Percentiles rank a stretch among this genome's conserved stretches.
Evolutionary conservation across 2,113 vertebrate genomes (phyloP).

Genomic region (Abramis brama): DNA sequence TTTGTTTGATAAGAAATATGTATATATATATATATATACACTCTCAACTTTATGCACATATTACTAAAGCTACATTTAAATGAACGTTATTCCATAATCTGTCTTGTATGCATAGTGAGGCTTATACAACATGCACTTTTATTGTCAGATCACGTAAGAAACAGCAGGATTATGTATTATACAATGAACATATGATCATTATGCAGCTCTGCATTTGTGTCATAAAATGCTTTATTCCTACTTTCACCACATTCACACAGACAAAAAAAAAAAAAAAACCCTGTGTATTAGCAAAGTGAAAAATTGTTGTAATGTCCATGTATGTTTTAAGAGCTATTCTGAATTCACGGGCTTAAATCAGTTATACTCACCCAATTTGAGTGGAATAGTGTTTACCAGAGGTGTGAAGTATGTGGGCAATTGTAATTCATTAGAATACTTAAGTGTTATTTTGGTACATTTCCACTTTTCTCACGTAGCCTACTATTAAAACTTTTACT

Average conservation of each 20-base stretch:
- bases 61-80: not conserved
- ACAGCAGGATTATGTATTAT: not conserved
- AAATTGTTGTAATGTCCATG: not conserved
- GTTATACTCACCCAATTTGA: not conserved
- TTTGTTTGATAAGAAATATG: conserved; percentile 60
- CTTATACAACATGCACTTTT: not conserved
- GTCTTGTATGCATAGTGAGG: not conserved
- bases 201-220: not conserved
- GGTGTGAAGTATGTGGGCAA: not conserved
- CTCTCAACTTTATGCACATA: not conserved
- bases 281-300: too few species aligned
- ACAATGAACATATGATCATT: too few species aligned
- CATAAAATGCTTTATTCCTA: not conserved
- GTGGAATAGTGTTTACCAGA: not conserved
- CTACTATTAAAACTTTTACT: not conserved
- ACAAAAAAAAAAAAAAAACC: not conserved
- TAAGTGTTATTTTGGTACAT: not conserved
- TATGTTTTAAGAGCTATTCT: too few species aligned
- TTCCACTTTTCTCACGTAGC: not conserved
- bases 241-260: not conserved
- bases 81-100: not conserved
- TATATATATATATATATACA: not conserved
- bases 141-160: not conserved
- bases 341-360: too few species aligned
- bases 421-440: not conserved